Evolutionary conservation across 64 coral and sea anemone genomes (phyloP).

Genomic region (Stichodactyla mertensii): DNA sequence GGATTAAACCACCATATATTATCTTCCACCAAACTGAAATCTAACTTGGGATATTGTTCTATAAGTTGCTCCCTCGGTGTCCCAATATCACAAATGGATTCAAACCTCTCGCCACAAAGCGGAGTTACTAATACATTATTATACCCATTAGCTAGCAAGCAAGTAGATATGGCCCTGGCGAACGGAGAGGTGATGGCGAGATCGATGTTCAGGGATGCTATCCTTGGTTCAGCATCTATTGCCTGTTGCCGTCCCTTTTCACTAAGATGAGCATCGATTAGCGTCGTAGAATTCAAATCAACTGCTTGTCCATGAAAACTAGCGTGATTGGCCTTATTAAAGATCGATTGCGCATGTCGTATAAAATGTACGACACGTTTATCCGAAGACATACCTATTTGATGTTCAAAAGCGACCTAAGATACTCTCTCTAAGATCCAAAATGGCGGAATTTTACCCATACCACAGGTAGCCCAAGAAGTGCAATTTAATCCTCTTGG

Average conservation of each 20-base stretch:
- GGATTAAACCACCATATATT: constrained; percentile 52
- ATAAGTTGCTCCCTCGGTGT: constrained; percentile 1
- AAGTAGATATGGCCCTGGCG: constrained; percentile 39
- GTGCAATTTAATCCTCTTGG: neutral
- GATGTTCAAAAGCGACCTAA: neutral
- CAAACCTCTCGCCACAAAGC: constrained; percentile 18
- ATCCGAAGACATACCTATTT: neutral
- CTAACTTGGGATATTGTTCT: constrained; percentile 20
- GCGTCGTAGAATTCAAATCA: constrained; percentile 11
- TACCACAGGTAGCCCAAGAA: neutral
- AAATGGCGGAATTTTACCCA: neutral
- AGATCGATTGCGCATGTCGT: constrained; percentile 42
- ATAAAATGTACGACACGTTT: constrained; percentile 31
- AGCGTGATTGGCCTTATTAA: constrained; percentile 14
- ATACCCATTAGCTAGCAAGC: constrained; percentile 32
- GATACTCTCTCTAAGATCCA: neutral
- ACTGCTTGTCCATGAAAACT: neutral
- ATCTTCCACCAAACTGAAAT: constrained; percentile 22
- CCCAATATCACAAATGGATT: constrained; percentile 48
- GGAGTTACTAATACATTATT: constrained; percentile 35
- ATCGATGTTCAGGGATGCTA: constrained; percentile 13
- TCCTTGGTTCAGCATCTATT: neutral
- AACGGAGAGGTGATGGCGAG: constrained; percentile 45
- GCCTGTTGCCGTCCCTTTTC: constrained; percentile 40
- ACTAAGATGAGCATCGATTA: constrained; percentile 13